These are phyloP conservation scores for Chelonoidis abingdonii DNA, from an alignment of 2,113 vertebrate genomes.

Conservation along the genomic window DNA sequence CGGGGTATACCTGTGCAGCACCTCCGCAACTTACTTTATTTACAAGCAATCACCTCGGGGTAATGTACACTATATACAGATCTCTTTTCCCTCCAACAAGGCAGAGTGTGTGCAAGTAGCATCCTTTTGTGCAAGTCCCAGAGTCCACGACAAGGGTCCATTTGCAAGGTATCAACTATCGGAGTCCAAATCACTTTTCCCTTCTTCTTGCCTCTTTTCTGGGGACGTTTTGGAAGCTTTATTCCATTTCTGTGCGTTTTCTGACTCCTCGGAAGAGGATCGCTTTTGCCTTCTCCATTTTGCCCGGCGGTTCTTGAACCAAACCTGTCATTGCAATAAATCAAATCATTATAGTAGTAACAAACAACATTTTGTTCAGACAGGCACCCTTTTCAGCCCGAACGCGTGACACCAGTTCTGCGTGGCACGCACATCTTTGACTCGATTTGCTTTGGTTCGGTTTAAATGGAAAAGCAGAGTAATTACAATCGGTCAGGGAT, in stretches of 20 bases:
- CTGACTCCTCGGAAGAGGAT: slow-evolving; percentile 96
- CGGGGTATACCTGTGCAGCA: slow-evolving; percentile 88
- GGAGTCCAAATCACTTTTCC: slow-evolving; percentile 94
- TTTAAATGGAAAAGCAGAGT: not conserved
- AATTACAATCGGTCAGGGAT: not conserved
- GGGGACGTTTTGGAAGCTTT: slow-evolving; percentile 86
- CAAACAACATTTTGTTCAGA: not conserved
- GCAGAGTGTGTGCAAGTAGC: slow-evolving; percentile 86
- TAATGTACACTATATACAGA: slow-evolving; percentile 87
- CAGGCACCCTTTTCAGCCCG: not conserved
- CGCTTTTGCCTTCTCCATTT: slow-evolving; percentile 98
- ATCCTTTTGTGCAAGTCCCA: slow-evolving; percentile 73
- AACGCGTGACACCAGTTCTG: not conserved
- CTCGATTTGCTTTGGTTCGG: not conserved
- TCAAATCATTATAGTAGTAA: not conserved
- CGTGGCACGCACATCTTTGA: not conserved
- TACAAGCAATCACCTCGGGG: slow-evolving; percentile 72
- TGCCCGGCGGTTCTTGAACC: slow-evolving; percentile 98
- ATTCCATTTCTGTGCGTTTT: slow-evolving; percentile 95
- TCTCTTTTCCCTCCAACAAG: slow-evolving; percentile 74
- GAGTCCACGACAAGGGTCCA: slow-evolving; percentile 46
- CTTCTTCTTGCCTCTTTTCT: slow-evolving; percentile 89
- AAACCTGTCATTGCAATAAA: slow-evolving; percentile 83
- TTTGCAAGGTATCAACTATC: slow-evolving; percentile 89
- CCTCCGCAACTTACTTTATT: slow-evolving; percentile 83